A percentile compares a stretch with the other conserved stretches of the same genome.
Evolutionary conservation across 2,113 vertebrate species (phyloP).

Genomic region (Clarias batrachus): DNA sequence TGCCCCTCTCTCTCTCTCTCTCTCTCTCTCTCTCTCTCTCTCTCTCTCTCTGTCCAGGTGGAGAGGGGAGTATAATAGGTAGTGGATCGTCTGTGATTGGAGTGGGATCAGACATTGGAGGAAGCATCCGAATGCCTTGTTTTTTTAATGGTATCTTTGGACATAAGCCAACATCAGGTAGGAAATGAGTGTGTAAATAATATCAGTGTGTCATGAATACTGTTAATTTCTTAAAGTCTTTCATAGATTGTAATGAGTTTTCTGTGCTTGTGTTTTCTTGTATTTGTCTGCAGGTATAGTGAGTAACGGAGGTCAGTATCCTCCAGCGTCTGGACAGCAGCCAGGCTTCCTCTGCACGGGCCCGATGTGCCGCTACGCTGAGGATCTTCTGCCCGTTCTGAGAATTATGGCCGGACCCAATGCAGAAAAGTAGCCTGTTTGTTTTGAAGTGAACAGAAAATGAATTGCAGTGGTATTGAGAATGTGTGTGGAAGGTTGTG

Average conservation of each 20-base stretch:
- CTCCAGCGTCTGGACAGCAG: slow-evolving; percentile 62
- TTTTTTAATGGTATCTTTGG: slow-evolving; percentile 94
- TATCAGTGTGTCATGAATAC: neutral
- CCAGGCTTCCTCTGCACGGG: slow-evolving; percentile 73
- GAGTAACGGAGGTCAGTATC: slow-evolving; percentile 77
- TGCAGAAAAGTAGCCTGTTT: slow-evolving; percentile 67
- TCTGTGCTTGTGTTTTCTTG: neutral
- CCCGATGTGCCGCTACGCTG: slow-evolving; percentile 88
- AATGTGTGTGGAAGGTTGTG: neutral
- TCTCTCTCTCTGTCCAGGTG: slow-evolving; percentile 68
- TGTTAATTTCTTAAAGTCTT: neutral
- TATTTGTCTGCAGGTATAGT: slow-evolving; percentile 75
- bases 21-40: neutral
- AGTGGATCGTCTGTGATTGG: slow-evolving; percentile 82
- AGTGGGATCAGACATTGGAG: slow-evolving; percentile 84
- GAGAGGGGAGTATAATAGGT: slow-evolving; percentile 81
- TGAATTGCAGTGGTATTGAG: neutral
- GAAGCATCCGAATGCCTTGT: slow-evolving; percentile 88
- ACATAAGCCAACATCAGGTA: slow-evolving; percentile 85
- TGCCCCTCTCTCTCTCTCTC: neutral
- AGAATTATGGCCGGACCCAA: slow-evolving; percentile 84
- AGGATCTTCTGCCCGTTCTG: slow-evolving; percentile 81
- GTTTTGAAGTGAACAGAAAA: neutral
- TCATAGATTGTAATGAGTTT: neutral
- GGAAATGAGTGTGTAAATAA: neutral